A percentile compares a stretch with the other conserved stretches of the same genome.
Evolutionary conservation across 2,113 vertebrate genomes (phyloP).

Genomic region (Oriolus oriolus): DNA sequence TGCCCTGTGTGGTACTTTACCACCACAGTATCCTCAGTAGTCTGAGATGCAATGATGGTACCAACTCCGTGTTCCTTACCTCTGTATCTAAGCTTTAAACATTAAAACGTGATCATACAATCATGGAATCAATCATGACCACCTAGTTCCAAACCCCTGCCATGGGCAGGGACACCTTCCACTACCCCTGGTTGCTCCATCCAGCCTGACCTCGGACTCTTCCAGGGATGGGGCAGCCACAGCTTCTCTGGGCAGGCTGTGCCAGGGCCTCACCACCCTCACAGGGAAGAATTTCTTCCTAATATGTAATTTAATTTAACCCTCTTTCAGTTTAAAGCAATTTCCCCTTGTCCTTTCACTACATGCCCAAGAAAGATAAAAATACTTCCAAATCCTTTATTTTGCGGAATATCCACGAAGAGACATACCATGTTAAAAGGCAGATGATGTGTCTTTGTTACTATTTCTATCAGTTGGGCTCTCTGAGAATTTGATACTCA

Average conservation of each 20-base stretch:
- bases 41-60: not conserved
- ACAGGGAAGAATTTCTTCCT: not conserved
- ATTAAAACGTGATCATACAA: not conserved
- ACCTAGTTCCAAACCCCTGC: rapidly evolving
- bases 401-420: not conserved
- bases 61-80: not conserved
- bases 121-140: not conserved
- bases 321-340: not conserved
- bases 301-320: not conserved
- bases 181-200: not conserved
- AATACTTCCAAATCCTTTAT: not conserved
- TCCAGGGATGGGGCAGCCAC: not conserved
- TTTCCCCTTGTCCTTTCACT: not conserved
- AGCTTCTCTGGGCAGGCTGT: not conserved
- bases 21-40: not conserved
- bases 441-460: not conserved
- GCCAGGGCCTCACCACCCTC: not conserved
- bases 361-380: not conserved
- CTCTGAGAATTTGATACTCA: not conserved
- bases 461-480: not conserved
- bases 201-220: not conserved
- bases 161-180: not conserved
- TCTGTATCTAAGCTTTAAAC: not conserved
- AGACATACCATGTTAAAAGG: not conserved
- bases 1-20: not conserved